These are phyloP conservation scores for Nothura maculosa DNA, from an alignment of 2,797 vertebrate species.

Conservation along the genomic window DNA sequence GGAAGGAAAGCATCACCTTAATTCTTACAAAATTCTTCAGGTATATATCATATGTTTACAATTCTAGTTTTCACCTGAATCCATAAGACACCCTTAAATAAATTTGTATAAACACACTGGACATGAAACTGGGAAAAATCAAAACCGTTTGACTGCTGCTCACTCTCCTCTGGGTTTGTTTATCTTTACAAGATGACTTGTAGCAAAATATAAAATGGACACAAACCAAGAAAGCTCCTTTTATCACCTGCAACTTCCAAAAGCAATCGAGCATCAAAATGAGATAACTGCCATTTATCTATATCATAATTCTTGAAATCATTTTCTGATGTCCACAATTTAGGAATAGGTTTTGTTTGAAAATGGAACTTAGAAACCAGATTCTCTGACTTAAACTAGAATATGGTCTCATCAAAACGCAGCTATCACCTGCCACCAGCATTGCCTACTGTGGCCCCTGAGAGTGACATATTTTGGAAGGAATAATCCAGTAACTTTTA, in stretches of 20 bases:
- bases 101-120: background rate
- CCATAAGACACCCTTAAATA: background rate
- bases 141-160: background rate
- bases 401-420: background rate
- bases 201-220: background rate
- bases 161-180: background rate
- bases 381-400: background rate
- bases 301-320: background rate
- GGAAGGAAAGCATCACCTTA: background rate
- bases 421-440: background rate
- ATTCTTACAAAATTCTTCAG: background rate
- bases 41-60: rapidly evolving
- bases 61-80: background rate
- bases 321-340: background rate
- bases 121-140: background rate
- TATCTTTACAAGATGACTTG: background rate
- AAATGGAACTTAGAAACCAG: background rate
- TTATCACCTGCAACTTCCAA: background rate
- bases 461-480: background rate
- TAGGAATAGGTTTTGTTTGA: background rate
- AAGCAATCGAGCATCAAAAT: background rate
- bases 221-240: background rate
- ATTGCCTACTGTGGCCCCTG: background rate
- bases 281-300: background rate
- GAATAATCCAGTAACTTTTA: background rate